Conservation (phyloP, 2,797 vertebrate genomes). For the Phalanger gymnotis region DNA sequence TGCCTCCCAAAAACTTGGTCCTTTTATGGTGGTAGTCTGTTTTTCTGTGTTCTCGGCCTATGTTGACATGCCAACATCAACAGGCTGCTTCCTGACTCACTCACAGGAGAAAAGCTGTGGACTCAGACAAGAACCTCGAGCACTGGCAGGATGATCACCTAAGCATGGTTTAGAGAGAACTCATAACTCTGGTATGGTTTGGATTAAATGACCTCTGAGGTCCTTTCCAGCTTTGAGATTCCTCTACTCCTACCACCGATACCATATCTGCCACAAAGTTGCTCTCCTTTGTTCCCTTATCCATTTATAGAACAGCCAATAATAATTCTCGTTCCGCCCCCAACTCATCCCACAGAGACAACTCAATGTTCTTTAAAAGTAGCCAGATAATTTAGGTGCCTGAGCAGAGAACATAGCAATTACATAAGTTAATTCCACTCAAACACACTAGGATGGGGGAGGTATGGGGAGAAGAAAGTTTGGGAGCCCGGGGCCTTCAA, state of each 20-base stretch:
- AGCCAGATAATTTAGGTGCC: slow-evolving; percentile 69
- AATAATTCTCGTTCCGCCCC: slow-evolving; percentile 74
- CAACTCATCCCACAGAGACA: slow-evolving; percentile 75
- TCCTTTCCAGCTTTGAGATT: slow-evolving; percentile 6
- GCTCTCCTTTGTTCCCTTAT: slow-evolving; percentile 50
- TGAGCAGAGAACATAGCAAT: slow-evolving; percentile 52
- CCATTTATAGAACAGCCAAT: slow-evolving; percentile 76
- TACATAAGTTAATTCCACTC: slow-evolving; percentile 68
- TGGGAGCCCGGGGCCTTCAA: background rate
- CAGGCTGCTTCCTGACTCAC: background rate
- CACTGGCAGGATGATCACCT: background rate
- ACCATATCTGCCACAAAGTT: slow-evolving; percentile 23
- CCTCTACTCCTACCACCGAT: slow-evolving; percentile 33
- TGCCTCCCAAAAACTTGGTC: background rate
- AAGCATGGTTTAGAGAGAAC: background rate
- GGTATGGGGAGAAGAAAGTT: slow-evolving; percentile 48
- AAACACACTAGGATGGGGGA: slow-evolving; percentile 36
- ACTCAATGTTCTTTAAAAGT: slow-evolving; percentile 74
- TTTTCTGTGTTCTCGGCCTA: background rate
- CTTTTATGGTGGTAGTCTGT: background rate
- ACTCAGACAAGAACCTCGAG: background rate
- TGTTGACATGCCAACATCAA: background rate
- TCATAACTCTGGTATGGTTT: background rate
- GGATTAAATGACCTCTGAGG: slow-evolving; percentile 19
- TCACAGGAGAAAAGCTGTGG: background rate